phyloP scores from a whole-genome alignment of 2,888 invertebrate species.

The Epinotia ramella region DNA sequence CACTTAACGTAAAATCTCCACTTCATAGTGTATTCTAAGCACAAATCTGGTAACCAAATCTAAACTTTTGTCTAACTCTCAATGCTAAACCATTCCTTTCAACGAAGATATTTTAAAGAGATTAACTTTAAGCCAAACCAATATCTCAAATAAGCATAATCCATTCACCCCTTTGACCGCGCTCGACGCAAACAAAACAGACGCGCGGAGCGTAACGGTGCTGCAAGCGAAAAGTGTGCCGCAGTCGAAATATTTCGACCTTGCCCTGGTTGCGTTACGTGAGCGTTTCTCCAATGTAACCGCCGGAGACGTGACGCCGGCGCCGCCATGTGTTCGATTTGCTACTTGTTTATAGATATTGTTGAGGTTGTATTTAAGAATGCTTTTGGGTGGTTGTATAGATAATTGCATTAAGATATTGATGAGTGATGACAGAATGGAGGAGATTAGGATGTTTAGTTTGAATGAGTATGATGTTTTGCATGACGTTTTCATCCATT shows the following conservation, averaged over 20 bases:
- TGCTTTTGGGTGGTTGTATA: not conserved
- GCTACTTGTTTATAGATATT: constrained; percentile 13
- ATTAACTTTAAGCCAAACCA: constrained; percentile 6
- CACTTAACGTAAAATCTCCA: not conserved
- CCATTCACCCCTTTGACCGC: constrained; percentile 41
- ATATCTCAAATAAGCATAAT: constrained; percentile 34
- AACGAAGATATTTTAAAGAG: constrained; percentile 3
- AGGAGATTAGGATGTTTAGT: not conserved
- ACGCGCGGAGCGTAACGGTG: constrained; percentile 51
- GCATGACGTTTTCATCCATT: not conserved
- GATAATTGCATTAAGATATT: not conserved
- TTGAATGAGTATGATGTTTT: too few relatives aligned
- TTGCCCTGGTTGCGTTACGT: constrained; percentile 47
- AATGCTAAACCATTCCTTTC: constrained; percentile 1
- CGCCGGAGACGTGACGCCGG: constrained; percentile 31
- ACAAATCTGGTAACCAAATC: not conserved
- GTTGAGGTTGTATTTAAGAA: not conserved
- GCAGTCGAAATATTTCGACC: constrained; percentile 49
- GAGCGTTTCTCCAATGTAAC: constrained; percentile 38
- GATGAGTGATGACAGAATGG: too few relatives aligned
- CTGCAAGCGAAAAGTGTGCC: constrained; percentile 73
- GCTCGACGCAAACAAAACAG: constrained; percentile 55
- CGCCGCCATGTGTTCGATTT: constrained; percentile 1
- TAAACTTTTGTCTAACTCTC: not conserved
- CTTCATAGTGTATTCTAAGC: not conserved